These are phyloP conservation scores for Pampus argenteus DNA, from an alignment of 2,797 vertebrate species.

Conservation along the genomic window DNA sequence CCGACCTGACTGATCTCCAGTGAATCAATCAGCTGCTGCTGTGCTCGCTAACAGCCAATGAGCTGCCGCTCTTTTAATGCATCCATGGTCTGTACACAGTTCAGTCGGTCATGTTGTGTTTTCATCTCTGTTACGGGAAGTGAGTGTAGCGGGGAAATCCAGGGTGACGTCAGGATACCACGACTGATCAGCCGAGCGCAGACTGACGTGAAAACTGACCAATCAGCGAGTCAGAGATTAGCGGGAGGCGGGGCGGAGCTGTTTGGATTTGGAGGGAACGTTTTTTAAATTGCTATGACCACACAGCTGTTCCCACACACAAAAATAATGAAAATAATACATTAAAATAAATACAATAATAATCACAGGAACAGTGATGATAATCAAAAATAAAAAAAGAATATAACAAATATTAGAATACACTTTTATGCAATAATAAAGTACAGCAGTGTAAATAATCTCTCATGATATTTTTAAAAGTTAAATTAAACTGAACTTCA, in stretches of 20 bases:
- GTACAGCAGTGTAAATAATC: too few species aligned
- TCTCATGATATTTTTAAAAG: background rate
- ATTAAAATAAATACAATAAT: too few species aligned
- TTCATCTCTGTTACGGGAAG: constrained; percentile 47
- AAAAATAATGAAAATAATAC: background rate
- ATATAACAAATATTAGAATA: background rate
- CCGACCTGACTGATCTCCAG: background rate
- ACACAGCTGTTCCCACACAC: background rate
- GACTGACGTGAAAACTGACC: constrained; percentile 55
- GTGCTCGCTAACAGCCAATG: constrained; percentile 27
- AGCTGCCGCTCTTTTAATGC: too few species aligned
- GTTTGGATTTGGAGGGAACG: background rate
- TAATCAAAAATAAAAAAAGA: background rate
- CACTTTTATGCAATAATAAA: too few species aligned
- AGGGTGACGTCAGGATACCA: constrained; percentile 61
- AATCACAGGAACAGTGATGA: background rate
- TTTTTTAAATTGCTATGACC: constrained; percentile 7
- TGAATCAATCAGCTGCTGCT: constrained; percentile 40
- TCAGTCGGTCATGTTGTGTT: constrained; percentile 61
- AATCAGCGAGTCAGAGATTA: constrained; percentile 50
- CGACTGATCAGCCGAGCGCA: constrained; percentile 63
- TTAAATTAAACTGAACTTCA: background rate
- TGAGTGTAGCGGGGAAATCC: constrained; percentile 64
- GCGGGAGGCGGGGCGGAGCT: background rate
- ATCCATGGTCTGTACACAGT: too few species aligned